These are phyloP conservation scores for Eudyptes chrysolophus DNA, from an alignment of 2,113 vertebrate species.

Conservation along the genomic window DNA sequence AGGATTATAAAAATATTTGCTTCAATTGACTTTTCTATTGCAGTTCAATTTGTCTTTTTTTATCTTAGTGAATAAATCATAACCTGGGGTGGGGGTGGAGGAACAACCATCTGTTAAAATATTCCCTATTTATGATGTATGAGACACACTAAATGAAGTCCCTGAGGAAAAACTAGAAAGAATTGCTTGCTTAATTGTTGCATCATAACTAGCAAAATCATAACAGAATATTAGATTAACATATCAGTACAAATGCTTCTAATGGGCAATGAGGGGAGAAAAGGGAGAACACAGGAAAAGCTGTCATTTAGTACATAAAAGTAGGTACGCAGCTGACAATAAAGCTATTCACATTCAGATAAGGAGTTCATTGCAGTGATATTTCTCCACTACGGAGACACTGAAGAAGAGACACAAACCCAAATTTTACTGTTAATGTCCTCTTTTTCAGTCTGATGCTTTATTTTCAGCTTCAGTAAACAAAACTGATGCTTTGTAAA, in stretches of 20 bases:
- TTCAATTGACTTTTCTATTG: neutral
- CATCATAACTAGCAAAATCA: neutral
- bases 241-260: neutral
- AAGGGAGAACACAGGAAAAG: neutral
- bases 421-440: neutral
- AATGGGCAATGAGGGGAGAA: neutral
- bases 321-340: neutral
- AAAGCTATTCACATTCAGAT: neutral
- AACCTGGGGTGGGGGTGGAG: neutral
- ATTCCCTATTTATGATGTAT: neutral
- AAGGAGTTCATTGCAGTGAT: neutral
- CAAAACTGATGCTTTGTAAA: neutral
- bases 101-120: neutral
- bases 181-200: neutral
- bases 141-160: neutral
- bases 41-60: neutral
- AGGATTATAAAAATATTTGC: neutral
- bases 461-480: neutral
- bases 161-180: neutral
- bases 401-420: neutral
- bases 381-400: neutral
- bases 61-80: neutral
- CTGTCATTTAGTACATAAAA: neutral
- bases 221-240: neutral
- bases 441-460: neutral